A percentile compares a stretch with the other conserved stretches of the same genome.
Conservation (phyloP, 2,888 invertebrate species). For the Cephus sareptanus region DNA sequence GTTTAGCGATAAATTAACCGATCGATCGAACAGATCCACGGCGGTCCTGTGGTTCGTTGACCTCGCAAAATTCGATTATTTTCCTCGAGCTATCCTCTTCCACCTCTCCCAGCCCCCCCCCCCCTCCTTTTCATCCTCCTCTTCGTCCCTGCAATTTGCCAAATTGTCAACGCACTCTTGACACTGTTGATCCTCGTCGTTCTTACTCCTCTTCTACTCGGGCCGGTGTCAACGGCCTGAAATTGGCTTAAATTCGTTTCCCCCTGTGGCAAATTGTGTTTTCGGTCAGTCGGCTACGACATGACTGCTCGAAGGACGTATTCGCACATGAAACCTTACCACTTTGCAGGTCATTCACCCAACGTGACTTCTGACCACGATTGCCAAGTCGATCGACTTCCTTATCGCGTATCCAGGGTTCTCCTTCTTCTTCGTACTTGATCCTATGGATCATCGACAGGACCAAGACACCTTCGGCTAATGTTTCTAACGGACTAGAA, state of each 20-base stretch:
- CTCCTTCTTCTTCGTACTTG: not conserved
- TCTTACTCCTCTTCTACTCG: not conserved
- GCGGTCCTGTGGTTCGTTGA: not conserved
- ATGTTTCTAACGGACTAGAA: not conserved
- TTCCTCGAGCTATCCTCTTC: not conserved
- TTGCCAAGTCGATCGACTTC: not conserved
- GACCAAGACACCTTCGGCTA: not conserved
- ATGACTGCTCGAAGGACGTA: constrained; percentile 40
- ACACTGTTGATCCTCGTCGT: not conserved
- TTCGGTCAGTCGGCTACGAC: constrained; percentile 55
- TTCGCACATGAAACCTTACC: constrained; percentile 47
- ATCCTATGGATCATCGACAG: not conserved
- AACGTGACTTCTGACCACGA: not conserved
- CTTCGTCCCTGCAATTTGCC: not conserved
- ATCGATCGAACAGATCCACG: constrained; percentile 12
- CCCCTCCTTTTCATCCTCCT: not conserved
- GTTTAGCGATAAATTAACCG: constrained; percentile 13
- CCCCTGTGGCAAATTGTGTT: constrained; percentile 35
- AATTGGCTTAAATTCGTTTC: constrained; percentile 12
- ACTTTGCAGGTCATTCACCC: constrained; percentile 62
- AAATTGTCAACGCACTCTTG: not conserved
- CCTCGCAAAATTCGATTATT: not conserved
- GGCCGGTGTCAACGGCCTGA: constrained; percentile 1
- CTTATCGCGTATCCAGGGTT: not conserved
- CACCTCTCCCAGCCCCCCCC: rapidly evolving